phyloP scores from a whole-genome alignment of 2,113 vertebrate species.

The Cephalopterus ornatus region DNA sequence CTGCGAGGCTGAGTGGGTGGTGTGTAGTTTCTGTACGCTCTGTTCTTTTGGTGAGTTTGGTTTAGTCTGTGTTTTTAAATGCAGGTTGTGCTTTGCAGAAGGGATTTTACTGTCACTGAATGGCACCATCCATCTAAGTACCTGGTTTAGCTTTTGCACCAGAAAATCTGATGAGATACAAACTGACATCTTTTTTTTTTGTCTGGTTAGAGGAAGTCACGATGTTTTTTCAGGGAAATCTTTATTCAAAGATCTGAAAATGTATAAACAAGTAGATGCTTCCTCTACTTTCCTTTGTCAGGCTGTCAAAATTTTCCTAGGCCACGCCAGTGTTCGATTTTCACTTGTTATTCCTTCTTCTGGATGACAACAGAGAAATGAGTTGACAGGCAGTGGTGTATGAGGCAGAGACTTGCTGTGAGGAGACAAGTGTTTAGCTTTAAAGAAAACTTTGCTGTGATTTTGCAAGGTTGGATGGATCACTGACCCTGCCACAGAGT shows the following conservation, averaged over 20 bases:
- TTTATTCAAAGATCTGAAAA: not conserved
- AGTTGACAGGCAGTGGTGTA: not conserved
- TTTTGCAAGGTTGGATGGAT: not conserved
- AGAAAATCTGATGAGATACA: not conserved
- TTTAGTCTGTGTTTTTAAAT: conserved; percentile 10
- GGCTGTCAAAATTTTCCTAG: conserved; percentile 8
- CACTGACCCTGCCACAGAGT: not conserved
- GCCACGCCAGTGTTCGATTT: not conserved
- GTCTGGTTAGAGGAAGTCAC: not conserved
- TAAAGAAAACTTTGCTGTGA: not conserved
- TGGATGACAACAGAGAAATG: not conserved
- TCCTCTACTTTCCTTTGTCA: conserved; percentile 19
- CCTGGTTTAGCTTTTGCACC: not conserved
- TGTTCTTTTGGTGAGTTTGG: conserved; percentile 7
- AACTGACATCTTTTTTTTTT: not conserved
- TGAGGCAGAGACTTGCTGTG: not conserved
- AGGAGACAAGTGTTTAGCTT: not conserved
- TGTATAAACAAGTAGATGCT: conserved; percentile 4
- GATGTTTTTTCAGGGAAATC: not conserved
- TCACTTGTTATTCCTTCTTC: conserved; percentile 30
- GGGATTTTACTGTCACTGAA: not conserved
- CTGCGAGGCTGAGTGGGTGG: conserved; percentile 15
- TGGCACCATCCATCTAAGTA: conserved; percentile 1
- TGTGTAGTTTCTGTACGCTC: not conserved
- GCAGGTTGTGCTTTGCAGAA: not conserved